Conservation (phyloP, 2,888 invertebrate species). For the Meliscaeva auricollis region DNA sequence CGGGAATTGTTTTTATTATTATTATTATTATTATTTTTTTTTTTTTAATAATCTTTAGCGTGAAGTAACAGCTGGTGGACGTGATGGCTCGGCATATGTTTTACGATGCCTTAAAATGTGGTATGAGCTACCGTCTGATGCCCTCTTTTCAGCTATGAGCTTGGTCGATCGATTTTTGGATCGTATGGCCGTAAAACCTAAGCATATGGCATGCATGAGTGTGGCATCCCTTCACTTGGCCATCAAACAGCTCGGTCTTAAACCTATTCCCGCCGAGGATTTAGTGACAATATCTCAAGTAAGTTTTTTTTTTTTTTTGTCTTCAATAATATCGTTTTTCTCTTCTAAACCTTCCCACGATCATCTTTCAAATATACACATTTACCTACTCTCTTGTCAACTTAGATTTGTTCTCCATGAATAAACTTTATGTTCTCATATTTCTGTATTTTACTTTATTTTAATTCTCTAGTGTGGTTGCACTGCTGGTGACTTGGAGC, state of each 20-base stretch:
- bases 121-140: slow-evolving; percentile 92
- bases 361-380: slow-evolving; percentile 9
- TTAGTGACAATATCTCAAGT: slow-evolving; percentile 86
- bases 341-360: background rate
- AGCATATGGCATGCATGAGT: slow-evolving; percentile 94
- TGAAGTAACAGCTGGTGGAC: slow-evolving; percentile 90
- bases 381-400: slow-evolving; percentile 1
- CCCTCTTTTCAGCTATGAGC: slow-evolving; percentile 91
- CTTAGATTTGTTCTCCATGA: background rate
- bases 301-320: slow-evolving; percentile 44
- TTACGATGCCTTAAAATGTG: slow-evolving; percentile 93
- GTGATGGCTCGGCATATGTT: slow-evolving; percentile 92
- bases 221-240: slow-evolving; percentile 94
- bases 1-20: background rate
- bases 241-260: slow-evolving; percentile 87
- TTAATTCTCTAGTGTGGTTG: slow-evolving; percentile 89
- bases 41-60: slow-evolving; percentile 82
- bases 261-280: slow-evolving; percentile 87
- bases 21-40: background rate
- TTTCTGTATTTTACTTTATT: slow-evolving; percentile 81
- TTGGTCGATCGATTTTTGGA: slow-evolving; percentile 92
- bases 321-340: background rate
- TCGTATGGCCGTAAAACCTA: slow-evolving; percentile 92
- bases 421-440: slow-evolving; percentile 9
- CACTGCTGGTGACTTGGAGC: slow-evolving; percentile 92